Base-by-base conservation (phyloP, 2,113 vertebrate genomes). In the Marmota monax region DNA sequence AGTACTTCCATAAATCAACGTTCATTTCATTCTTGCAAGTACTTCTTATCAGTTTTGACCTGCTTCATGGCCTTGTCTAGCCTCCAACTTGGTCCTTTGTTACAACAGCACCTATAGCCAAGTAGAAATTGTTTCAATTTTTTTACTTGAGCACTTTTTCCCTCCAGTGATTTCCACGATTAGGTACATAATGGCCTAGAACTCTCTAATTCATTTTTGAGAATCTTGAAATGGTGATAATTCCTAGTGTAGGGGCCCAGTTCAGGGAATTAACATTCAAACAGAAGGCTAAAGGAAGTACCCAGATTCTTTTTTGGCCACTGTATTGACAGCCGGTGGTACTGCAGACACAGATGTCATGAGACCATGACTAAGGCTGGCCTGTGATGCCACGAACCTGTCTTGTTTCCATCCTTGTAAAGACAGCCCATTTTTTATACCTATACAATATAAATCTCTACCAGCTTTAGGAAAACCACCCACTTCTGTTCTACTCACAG, bases 1-100 rank as follows among this genome's bases (percentile, higher is more conserved):
- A 93, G 78, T 74, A 69, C 27, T 77, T 90, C 82, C 69, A 87
- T 89, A 83, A 96, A 73, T 96, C 90, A 78, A 48, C 69, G 73
- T 91, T 27, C 37, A 67, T 67, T 94, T 96, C 34, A 63, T 73
- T 96, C 53, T 88, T 34, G 14, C 56, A 77, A 11, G 22, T 32
- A 39, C 10, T 94, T 27, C 85, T 45, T 92, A 84, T 84, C 70
- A 82, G 42, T 82, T 73, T 77, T 83, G 82, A 42, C 27, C 37
- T 58, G n/a, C n/a, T 76, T 87, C 9, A 5, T 65, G 10, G n/a
- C 34, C 37, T 87, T 91, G 7, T 74, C 76, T 88, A 73, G 67
- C 8, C 42, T 96, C 58, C 61, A 58, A 0, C 34, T 58, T 48
- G 7, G 63, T 82, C 77, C n/a, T 90, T 94, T 83, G 61, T 84